Percentiles rank a stretch among this genome's conserved stretches.
These are phyloP conservation scores for Dasysyrphus albostriatus DNA, from an alignment of 2,888 invertebrate genomes.

Conservation along the genomic window DNA sequence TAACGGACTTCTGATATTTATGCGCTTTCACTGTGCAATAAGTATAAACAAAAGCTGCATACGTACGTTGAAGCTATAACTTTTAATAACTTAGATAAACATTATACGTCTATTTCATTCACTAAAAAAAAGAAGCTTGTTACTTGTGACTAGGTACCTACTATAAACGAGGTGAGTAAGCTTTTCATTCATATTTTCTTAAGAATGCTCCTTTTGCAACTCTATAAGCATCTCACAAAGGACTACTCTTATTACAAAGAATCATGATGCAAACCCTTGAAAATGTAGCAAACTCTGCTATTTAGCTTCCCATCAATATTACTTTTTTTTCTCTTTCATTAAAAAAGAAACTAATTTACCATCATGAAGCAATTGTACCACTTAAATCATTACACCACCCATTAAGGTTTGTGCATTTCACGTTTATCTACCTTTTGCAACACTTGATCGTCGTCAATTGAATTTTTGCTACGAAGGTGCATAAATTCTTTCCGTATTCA, in stretches of 20 bases:
- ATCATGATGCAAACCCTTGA: background rate
- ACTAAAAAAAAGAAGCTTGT: background rate
- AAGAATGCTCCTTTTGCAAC: background rate
- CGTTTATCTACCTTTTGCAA: constrained; percentile 60
- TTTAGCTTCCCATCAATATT: constrained; percentile 11
- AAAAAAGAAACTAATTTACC: constrained; percentile 36
- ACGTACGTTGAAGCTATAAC: no score
- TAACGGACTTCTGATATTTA: no score
- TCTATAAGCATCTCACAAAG: background rate
- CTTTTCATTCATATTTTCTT: constrained; percentile 3
- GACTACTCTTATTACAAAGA: background rate
- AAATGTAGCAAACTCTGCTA: constrained; percentile 9
- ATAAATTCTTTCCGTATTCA: constrained; percentile 29
- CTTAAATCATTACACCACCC: constrained; percentile 60
- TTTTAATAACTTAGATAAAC: background rate
- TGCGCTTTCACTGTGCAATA: no score
- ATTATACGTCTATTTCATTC: background rate
- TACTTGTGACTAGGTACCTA: background rate
- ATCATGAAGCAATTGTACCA: constrained; percentile 27
- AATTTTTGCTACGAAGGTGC: constrained; percentile 57
- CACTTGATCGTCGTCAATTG: constrained; percentile 71
- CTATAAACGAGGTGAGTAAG: background rate
- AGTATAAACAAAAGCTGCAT: no score
- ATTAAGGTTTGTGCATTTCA: constrained; percentile 52
- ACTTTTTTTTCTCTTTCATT: background rate